These are phyloP conservation scores for Pocota personata DNA, from an alignment of 2,888 invertebrate genomes.

Conservation along the genomic window DNA sequence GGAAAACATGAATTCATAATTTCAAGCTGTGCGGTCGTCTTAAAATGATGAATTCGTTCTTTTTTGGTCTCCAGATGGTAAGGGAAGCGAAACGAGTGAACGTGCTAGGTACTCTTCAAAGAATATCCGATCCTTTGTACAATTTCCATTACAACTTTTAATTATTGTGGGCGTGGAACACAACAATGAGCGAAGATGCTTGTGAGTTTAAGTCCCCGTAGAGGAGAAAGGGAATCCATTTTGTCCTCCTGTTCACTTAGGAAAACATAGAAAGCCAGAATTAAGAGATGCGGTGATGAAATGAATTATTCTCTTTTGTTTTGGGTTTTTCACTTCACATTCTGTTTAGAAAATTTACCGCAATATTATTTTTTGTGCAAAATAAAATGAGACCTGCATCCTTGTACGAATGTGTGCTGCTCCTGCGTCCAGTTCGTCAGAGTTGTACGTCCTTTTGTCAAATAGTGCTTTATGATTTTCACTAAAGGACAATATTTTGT, in stretches of 20 bases:
- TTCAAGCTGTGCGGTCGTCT: constrained; percentile 61
- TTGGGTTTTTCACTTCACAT: constrained; percentile 16
- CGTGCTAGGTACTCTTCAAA: constrained; percentile 44
- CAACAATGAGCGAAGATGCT: constrained; percentile 13
- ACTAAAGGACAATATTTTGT: constrained; percentile 1
- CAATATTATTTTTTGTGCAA: constrained; percentile 9
- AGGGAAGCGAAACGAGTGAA: neutral
- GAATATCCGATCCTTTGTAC: constrained; percentile 67
- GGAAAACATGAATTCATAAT: constrained; percentile 61
- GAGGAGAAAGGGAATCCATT: neutral
- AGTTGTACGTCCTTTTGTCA: constrained; percentile 36
- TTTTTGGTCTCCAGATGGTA: constrained; percentile 19
- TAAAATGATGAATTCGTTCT: constrained; percentile 63
- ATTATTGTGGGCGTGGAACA: constrained; percentile 58
- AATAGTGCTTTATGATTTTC: constrained; percentile 29
- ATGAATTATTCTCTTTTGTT: constrained; percentile 69
- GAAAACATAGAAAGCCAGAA: constrained; percentile 23
- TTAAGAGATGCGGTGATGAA: constrained; percentile 60
- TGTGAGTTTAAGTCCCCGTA: neutral
- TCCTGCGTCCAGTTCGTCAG: neutral
- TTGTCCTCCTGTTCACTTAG: constrained; percentile 2
- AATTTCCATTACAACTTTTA: constrained; percentile 71
- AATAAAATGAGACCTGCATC: neutral
- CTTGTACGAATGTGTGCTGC: neutral
- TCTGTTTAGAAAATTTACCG: constrained; percentile 55